phyloP scores from a whole-genome alignment of 2,113 vertebrate species.

The Bos javanicus region DNA sequence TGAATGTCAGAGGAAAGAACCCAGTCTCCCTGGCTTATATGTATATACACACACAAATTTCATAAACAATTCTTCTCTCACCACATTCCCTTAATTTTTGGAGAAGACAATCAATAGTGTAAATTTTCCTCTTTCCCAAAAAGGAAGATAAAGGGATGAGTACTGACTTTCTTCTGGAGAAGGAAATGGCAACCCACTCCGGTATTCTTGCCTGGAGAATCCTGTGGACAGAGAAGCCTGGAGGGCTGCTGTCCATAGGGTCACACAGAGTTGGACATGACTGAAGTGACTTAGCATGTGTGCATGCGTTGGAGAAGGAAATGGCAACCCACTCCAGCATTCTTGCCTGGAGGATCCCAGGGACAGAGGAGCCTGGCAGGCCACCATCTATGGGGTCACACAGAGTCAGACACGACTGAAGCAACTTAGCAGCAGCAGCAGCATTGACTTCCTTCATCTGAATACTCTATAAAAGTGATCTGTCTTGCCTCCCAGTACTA shows the following conservation, averaged over 20 bases:
- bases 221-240: not conserved
- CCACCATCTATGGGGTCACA: not conserved
- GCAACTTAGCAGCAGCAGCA: fast-evolving
- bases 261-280: not conserved
- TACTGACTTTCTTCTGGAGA: not conserved
- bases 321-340: fast-evolving
- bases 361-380: not conserved
- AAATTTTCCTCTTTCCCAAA: not conserved
- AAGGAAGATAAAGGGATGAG: not conserved
- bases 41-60: not conserved
- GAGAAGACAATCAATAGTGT: not conserved
- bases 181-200: not conserved
- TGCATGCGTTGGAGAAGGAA: not conserved
- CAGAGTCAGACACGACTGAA: not conserved
- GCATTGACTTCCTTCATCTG: not conserved
- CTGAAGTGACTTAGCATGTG: not conserved
- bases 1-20: not conserved
- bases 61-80: not conserved
- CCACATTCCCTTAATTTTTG: not conserved
- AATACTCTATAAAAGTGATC: not conserved
- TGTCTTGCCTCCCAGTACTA: not conserved
- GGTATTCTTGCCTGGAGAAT: not conserved
- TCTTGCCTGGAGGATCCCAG: not conserved
- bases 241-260: not conserved
- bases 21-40: not conserved